Evolutionary conservation across 2,888 invertebrate species (phyloP), one percentile per base, ranked within the genome.

Genomic region (Molorchus minor): DNA sequence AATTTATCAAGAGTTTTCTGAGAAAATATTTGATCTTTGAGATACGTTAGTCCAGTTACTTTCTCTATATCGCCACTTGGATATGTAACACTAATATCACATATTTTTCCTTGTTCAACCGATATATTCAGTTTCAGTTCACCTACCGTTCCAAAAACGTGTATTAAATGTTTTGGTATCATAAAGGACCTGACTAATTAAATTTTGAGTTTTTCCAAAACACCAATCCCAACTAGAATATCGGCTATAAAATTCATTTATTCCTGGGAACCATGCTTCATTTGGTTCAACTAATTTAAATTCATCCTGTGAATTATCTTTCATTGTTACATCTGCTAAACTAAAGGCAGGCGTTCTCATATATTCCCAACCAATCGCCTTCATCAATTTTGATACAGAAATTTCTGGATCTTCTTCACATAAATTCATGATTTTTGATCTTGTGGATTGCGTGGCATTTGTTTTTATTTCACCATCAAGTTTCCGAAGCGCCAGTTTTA

Each of bases 191-290:
- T 85, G n/a, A n/a, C n/a, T n/a, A n/a, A n/a, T n/a, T n/a, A n/a
- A n/a, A n/a, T n/a, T n/a, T n/a, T n/a, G n/a, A 0, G 96, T 93
- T 77, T 87, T 90, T 1, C 95, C 96, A 77, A 85, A 92, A 62
- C 89, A 87, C 96, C 96, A 96, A 58, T 94, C 88, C 94, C 95
- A 96, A 19, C 89, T 88, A 64, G 84, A 80, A 47, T 93, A 86
- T 61, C 89, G 87, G 30, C 85, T 84, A 55, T 86, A 86, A 56
- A 93, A 82, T 70, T 89, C 85, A 7, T 86, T 85, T 20, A 94
- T 84, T 72, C 94, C 91, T 87, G 93, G 92, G 79, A 93, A 95
- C 92, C 93, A 93, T 66, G 90, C 87, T 70, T 95, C 91, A 0
- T 91, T 91, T 1, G 95, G 94, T 81, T 94, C 93, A 46, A 95